Evolutionary conservation across 1,140 invertebrate species (phyloP).

Genomic region (Papilio glaucus): DNA sequence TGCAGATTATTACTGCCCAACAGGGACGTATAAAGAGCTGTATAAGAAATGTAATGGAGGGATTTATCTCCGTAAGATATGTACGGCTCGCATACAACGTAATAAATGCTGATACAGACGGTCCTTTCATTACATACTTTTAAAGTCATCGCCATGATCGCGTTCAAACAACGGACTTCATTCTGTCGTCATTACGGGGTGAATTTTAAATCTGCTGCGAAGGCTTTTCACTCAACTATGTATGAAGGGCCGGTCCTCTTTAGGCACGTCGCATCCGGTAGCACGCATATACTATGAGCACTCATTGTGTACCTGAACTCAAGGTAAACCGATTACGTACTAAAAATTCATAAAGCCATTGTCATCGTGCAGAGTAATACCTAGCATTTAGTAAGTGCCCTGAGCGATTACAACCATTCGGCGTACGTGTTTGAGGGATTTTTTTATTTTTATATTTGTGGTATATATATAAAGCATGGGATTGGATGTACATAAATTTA

Average conservation of each 20-base stretch:
- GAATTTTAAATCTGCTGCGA: conserved; percentile 72
- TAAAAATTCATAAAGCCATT: conserved; percentile 75
- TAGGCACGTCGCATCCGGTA: conserved; percentile 60
- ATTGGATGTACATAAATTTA: no score
- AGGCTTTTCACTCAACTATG: conserved; percentile 71
- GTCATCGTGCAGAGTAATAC: conserved; percentile 56
- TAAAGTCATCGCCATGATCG: conserved; percentile 60
- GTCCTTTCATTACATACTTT: conserved; percentile 44
- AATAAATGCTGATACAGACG: conserved; percentile 47
- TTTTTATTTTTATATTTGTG: conserved; percentile 6
- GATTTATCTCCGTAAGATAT: conserved; percentile 57
- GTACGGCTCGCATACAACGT: conserved; percentile 50
- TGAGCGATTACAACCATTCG: conserved; percentile 44
- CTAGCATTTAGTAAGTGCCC: conserved; percentile 62
- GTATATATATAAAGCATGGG: conserved; percentile 44
- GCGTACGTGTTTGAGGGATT: not conserved
- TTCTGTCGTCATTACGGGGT: conserved; percentile 67
- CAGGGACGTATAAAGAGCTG: conserved; percentile 72
- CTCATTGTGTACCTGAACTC: conserved; percentile 66
- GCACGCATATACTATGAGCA: conserved; percentile 65
- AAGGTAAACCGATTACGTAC: conserved; percentile 73
- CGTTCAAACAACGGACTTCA: conserved; percentile 59
- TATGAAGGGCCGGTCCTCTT: conserved; percentile 68
- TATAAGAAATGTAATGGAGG: conserved; percentile 69
- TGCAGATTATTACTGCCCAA: conserved; percentile 78